Conservation (phyloP, 2,888 invertebrate species). For the Gortyna flavago region DNA sequence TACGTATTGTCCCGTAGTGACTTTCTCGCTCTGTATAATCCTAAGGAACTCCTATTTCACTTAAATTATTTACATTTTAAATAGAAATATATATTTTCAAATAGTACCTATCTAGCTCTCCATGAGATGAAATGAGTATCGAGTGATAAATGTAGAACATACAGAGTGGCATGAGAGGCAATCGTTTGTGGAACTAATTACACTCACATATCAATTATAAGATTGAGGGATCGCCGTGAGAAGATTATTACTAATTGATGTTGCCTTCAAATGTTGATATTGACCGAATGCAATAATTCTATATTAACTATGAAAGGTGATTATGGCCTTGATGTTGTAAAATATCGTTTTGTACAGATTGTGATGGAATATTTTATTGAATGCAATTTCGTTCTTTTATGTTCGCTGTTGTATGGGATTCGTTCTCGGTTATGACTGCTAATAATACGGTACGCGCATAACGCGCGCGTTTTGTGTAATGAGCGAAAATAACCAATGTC, state of each 20-base stretch:
- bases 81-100: conserved; percentile 73
- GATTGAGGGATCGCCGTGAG: conserved; percentile 69
- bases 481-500: conserved; percentile 67
- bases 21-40: conserved; percentile 74
- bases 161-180: conserved; percentile 49
- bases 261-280: conserved; percentile 74
- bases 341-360: conserved; percentile 63
- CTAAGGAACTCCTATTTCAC: conserved; percentile 66
- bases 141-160: conserved; percentile 49
- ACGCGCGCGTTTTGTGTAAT: conserved; percentile 70
- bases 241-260: conserved; percentile 73
- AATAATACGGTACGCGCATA: conserved; percentile 71
- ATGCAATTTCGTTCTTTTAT: conserved; percentile 72
- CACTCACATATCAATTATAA: conserved; percentile 78
- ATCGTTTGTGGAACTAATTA: conserved; percentile 67
- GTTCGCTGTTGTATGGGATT: conserved; percentile 69
- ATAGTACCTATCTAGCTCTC: conserved; percentile 67
- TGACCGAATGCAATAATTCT: conserved; percentile 75
- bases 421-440: conserved; percentile 74
- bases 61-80: conserved; percentile 74
- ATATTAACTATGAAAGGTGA: conserved; percentile 70
- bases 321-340: conserved; percentile 67
- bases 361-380: conserved; percentile 70
- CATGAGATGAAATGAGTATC: conserved; percentile 42
- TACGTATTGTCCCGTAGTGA: conserved; percentile 76